Conservation (phyloP, 2,888 invertebrate species). For the Marronus borbonicus region DNA sequence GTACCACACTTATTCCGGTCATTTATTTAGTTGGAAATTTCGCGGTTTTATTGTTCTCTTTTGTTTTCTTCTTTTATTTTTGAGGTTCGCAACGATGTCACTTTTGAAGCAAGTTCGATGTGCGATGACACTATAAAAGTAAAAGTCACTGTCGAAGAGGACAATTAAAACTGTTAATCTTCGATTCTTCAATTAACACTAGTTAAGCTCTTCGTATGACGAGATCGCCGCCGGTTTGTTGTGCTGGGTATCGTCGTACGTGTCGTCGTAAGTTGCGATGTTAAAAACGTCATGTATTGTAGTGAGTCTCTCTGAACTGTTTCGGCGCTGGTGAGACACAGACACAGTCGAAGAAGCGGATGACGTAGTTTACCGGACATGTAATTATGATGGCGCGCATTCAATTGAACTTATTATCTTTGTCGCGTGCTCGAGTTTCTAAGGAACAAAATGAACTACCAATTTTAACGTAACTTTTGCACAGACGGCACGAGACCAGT, state of each 20-base stretch:
- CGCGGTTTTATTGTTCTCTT: slow-evolving; percentile 14
- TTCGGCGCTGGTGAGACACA: slow-evolving; percentile 26
- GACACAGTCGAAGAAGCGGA: slow-evolving; percentile 49
- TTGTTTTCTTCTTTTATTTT: no score
- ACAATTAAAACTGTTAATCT: slow-evolving; percentile 47
- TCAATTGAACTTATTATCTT: slow-evolving; percentile 59
- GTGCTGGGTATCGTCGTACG: background rate
- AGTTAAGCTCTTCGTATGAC: slow-evolving; percentile 33
- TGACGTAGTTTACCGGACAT: slow-evolving; percentile 59
- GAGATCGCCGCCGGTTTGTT: slow-evolving; percentile 36
- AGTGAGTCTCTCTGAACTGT: slow-evolving; percentile 21
- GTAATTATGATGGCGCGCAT: slow-evolving; percentile 62
- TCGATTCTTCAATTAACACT: slow-evolving; percentile 49
- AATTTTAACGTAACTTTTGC: slow-evolving; percentile 66
- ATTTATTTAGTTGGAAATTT: slow-evolving; percentile 63
- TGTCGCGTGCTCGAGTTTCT: slow-evolving; percentile 66
- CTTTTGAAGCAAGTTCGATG: slow-evolving; percentile 17
- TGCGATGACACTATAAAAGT: slow-evolving; percentile 44
- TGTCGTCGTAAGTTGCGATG: slow-evolving; percentile 18
- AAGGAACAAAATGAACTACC: slow-evolving; percentile 64
- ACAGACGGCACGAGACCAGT: slow-evolving; percentile 69
- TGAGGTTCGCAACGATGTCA: slow-evolving; percentile 1
- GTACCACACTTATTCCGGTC: slow-evolving; percentile 75
- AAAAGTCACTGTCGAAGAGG: slow-evolving; percentile 39
- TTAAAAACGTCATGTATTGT: slow-evolving; percentile 42